Conservation (phyloP, 2,797 vertebrate species). For the Novumbra hubbsi region DNA sequence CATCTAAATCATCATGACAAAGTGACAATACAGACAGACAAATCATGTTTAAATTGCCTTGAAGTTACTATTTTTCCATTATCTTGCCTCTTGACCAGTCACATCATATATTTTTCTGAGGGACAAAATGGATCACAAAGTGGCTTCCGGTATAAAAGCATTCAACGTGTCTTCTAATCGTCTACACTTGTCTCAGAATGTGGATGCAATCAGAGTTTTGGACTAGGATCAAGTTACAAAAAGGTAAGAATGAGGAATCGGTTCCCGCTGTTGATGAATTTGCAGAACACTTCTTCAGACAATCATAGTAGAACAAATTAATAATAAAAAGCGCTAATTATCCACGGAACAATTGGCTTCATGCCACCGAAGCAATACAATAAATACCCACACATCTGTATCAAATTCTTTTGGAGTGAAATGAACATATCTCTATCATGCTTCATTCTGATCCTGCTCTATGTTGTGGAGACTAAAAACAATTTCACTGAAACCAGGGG, state of each 20-base stretch:
- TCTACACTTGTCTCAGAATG: too few relatives aligned
- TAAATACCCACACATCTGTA: conserved; percentile 46
- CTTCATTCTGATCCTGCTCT: conserved; percentile 46
- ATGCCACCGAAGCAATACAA: conserved; percentile 36
- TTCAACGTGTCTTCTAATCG: too few relatives aligned
- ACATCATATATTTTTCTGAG: too few relatives aligned
- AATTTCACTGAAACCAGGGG: background rate
- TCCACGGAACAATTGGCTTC: background rate
- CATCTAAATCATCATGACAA: too few relatives aligned
- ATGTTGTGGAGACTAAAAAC: background rate
- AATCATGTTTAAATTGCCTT: too few relatives aligned
- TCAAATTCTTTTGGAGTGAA: conserved; percentile 43
- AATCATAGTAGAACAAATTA: background rate
- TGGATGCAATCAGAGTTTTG: background rate
- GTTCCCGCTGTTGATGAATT: background rate
- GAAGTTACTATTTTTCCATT: too few relatives aligned
- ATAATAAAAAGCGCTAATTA: background rate
- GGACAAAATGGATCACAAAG: too few relatives aligned
- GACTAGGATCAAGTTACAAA: background rate
- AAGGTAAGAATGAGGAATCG: too few relatives aligned
- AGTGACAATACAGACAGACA: too few relatives aligned
- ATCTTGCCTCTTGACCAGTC: too few relatives aligned
- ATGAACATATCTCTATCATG: conserved; percentile 43
- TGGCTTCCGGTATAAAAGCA: too few relatives aligned
- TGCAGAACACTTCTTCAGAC: background rate